Evolutionary conservation across 2,797 vertebrate genomes (phyloP), one percentile per base, ranked within the genome.

Genomic region (Poeciliopsis turneri): DNA sequence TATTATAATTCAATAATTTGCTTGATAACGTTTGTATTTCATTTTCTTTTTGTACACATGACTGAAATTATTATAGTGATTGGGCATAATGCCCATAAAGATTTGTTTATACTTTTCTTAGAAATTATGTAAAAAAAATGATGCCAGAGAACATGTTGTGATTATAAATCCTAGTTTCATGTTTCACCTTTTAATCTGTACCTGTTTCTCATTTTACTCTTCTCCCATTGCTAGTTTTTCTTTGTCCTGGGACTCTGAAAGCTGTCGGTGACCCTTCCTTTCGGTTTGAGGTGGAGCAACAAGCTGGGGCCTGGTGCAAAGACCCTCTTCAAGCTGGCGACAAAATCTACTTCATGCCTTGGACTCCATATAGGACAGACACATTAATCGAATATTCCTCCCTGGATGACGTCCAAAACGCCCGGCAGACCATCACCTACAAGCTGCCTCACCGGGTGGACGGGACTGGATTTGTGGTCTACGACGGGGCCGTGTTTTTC

Each of bases 301-400:
- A 99, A 96, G 98, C 98, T 15, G 98, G 98, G 75, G 97, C 98
- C 90, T 99, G 98, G 98, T 99, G 98, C 95, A 99, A 99, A 95
- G 98, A 99, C 93, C 98, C 98, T 68, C 97, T 99, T 78, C 98
- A 99, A 95, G 98, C 98, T 43, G 98, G 96, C 81, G 98, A 99
- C 96, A 99, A 99, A 96, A 98, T 99, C 94, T 99, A 99, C 96
- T 99, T 98, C 94, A 99, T 99, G 98, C 98, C 98, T 75, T 99
- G 98, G 98, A 99, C 98, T 90, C 98, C 98, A 0, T 99, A 99
- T 82, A 97, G 98, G 92, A 99, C 98, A 5, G 98, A 99, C 92
- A 99, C 97, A 68, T 95, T 99, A 82, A 99, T 98, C 88, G 98
- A 99, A 88, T 99, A 97, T 70, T 97, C 98, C 77, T 99, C 98